Evolutionary conservation across 2,113 vertebrate genomes (phyloP).

Genomic region (Lampris incognitus): DNA sequence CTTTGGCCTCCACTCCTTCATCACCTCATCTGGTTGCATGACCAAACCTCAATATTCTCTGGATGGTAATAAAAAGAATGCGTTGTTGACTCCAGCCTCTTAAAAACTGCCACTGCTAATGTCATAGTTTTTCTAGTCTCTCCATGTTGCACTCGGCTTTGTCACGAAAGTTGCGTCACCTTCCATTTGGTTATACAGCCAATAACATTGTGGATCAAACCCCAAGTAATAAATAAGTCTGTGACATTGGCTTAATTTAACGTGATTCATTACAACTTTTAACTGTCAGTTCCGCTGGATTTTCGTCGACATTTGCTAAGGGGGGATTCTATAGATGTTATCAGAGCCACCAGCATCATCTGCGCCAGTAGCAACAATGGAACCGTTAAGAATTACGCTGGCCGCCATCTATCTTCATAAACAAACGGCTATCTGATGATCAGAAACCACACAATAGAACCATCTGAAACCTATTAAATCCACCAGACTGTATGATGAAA

Average conservation of each 20-base stretch:
- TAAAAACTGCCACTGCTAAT: constrained; percentile 26
- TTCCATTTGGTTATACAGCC: not conserved
- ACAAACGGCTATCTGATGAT: constrained; percentile 16
- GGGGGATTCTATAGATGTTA: constrained; percentile 8
- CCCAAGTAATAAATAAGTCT: not conserved
- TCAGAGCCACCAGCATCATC: constrained; percentile 31
- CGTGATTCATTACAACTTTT: constrained; percentile 10
- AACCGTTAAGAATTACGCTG: constrained; percentile 19
- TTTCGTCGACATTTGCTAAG: constrained; percentile 5
- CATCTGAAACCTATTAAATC: constrained; percentile 73
- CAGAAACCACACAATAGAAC: constrained; percentile 18
- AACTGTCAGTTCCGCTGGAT: constrained; percentile 11
- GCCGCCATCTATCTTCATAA: constrained; percentile 44
- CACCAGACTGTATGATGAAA: constrained; percentile 31
- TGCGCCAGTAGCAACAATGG: constrained; percentile 45
- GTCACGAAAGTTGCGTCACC: not conserved
- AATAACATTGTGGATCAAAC: not conserved
- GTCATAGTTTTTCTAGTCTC: constrained; percentile 19
- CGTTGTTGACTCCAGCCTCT: constrained; percentile 17
- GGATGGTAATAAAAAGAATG: constrained; percentile 52
- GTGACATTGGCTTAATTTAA: constrained; percentile 1
- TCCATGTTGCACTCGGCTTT: not conserved
- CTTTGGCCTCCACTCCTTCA: constrained; percentile 56
- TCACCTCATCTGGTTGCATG: constrained; percentile 61
- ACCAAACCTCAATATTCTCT: constrained; percentile 45